Base-by-base conservation (phyloP, 2,797 vertebrate species). In the Hephaestus fuliginosus region DNA sequence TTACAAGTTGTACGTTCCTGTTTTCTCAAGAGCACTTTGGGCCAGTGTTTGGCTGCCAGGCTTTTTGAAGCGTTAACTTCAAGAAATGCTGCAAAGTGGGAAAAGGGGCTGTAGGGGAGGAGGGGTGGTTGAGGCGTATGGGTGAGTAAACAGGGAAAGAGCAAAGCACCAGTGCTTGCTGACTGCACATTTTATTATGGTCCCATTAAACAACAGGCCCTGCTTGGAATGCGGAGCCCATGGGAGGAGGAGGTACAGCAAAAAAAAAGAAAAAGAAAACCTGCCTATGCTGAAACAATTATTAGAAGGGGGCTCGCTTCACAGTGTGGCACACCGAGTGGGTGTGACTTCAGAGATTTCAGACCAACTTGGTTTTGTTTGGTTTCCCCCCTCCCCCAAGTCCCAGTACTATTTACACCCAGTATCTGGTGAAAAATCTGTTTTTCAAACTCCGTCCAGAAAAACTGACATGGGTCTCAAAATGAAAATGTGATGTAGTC, bases 181-280 rank as follows among this genome's bases (percentile, higher is more conserved):
- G 85, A 89, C 79, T 82, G 82, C 83, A 90, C 79, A 75, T 88
- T 93, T 91, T 90, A 90, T 86, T 85, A 91, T 57, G 46, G 81
- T 85, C 80, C 91, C 89, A 94, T 92, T 93, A 93, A 94, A 94
- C 82, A 92, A 86, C 91, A 91, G 87, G 80, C 82, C 81, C 70
- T 55, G 76, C 52, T 76, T 82, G 88, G 92, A 91, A 93, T 85
- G 84, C 87, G 85, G 83, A 84, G 86, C 89, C 75, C 79, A 74
- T 53, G 72, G 76, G 78, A 88, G 79, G 76, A 81, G 65, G 77
- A 82, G 76, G 85, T 85, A 78, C 56, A 25, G 25, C 25, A 73
- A 71, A 69, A 75, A 64, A 80, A 74, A 72, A 20, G 2, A 5
- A 78, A 81, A 77, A 30, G 14, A 55, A 56, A 74, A 70, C 41